Evolutionary conservation across 2,888 invertebrate species (phyloP).

Genomic region (Galeruca laticollis): DNA sequence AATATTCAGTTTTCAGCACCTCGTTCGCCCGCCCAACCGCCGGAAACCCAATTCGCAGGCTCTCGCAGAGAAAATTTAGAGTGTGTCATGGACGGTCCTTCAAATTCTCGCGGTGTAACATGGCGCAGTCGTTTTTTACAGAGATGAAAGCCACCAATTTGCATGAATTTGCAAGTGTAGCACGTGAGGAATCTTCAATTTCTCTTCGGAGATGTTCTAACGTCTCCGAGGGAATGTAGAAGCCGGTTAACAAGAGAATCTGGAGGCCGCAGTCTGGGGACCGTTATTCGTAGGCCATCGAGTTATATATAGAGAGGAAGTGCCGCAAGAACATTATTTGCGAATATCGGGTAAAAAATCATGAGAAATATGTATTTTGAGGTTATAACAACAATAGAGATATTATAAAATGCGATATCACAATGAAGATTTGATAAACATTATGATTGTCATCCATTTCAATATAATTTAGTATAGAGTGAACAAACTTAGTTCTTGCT

Average conservation of each 20-base stretch:
- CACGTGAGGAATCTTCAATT: conserved; percentile 53
- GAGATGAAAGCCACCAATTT: conserved; percentile 47
- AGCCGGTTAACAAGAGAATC: conserved; percentile 42
- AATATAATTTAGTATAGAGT: neutral
- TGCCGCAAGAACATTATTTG: neutral
- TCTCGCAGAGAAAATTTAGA: conserved; percentile 33
- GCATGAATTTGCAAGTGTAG: conserved; percentile 52
- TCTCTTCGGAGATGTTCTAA: conserved; percentile 53
- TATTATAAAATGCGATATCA: neutral
- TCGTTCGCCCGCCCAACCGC: neutral
- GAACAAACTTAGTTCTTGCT: no score
- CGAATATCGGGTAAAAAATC: neutral
- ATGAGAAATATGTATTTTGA: neutral
- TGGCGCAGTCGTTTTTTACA: conserved; percentile 43
- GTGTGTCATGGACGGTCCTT: conserved; percentile 37
- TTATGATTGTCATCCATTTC: neutral
- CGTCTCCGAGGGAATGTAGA: conserved; percentile 55
- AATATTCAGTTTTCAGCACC: conserved; percentile 14
- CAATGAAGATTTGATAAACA: neutral
- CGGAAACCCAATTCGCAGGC: conserved; percentile 25
- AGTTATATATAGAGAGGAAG: conserved; percentile 27
- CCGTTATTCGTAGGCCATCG: conserved; percentile 32
- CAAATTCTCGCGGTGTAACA: conserved; percentile 36
- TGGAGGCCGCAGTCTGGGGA: conserved; percentile 33
- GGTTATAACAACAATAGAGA: neutral